Conservation (phyloP, 1,140 invertebrate genomes). For the Drosophila ambigua region DNA sequence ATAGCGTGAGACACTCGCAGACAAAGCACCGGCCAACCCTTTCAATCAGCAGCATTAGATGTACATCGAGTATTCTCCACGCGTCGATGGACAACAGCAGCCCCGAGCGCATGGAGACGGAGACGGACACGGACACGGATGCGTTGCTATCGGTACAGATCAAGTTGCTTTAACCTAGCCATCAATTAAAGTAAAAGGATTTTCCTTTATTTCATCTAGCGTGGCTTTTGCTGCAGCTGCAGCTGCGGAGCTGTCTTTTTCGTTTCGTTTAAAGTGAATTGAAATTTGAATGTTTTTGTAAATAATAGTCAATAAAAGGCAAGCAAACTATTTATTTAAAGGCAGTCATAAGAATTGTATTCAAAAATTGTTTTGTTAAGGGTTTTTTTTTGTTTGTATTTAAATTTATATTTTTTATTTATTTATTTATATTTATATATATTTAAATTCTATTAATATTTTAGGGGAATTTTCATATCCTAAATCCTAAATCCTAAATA, state of each 20-base stretch:
- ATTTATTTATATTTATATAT: too few species aligned
- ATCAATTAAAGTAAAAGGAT: neutral
- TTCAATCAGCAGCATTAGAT: constrained; percentile 9
- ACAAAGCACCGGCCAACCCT: constrained; percentile 7
- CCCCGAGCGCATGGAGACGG: neutral
- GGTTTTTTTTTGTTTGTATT: too few species aligned
- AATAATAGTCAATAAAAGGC: neutral
- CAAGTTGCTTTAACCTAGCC: neutral
- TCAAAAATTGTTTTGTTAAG: too few species aligned
- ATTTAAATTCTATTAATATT: too few species aligned
- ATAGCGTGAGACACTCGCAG: constrained; percentile 1
- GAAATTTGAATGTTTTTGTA: neutral
- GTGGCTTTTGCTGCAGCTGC: too few species aligned
- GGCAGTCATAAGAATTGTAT: too few species aligned
- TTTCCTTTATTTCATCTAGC: too few species aligned
- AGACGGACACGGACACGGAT: constrained; percentile 1
- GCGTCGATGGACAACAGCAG: neutral
- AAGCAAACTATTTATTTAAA: too few species aligned
- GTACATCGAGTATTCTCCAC: constrained; percentile 2
- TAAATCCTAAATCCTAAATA: too few species aligned
- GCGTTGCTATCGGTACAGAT: neutral
- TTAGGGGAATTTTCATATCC: too few species aligned
- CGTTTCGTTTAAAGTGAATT: neutral
- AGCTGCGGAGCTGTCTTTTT: too few species aligned
- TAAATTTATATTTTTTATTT: too few species aligned